A percentile compares a stretch with the other conserved stretches of the same genome.
These are phyloP conservation scores for Geococcyx californianus DNA, from an alignment of 2,113 vertebrate species.

Conservation along the genomic window DNA sequence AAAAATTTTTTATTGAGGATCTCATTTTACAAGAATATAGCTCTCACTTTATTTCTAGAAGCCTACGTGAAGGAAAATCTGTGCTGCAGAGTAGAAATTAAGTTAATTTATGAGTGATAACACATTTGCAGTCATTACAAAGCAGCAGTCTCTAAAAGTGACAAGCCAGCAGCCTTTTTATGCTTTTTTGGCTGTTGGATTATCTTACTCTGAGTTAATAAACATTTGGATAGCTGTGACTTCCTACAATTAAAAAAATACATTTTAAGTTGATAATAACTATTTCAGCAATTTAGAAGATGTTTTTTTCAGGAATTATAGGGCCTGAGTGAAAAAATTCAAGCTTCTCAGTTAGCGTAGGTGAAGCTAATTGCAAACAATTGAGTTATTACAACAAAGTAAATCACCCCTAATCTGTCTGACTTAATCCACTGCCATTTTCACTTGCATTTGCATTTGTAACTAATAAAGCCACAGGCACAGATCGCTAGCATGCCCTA, in stretches of 20 bases:
- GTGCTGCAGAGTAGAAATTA: not conserved
- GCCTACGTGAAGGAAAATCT: not conserved
- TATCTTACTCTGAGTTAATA: not conserved
- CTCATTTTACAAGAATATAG: not conserved
- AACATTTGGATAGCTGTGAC: not conserved
- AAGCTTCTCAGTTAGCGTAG: not conserved
- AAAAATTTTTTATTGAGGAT: not conserved
- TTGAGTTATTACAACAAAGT: not conserved
- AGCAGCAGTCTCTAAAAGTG: not conserved
- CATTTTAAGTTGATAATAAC: not conserved
- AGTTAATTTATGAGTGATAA: not conserved
- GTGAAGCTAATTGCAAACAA: constrained; percentile 6
- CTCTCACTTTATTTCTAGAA: not conserved
- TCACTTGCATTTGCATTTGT: not conserved
- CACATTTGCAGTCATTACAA: not conserved
- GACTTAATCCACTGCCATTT: not conserved
- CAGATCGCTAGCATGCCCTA: not conserved
- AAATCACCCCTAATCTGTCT: not conserved
- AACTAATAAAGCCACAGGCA: not conserved
- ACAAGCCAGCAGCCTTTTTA: not conserved
- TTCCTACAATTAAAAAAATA: not conserved
- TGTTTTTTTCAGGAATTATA: not conserved
- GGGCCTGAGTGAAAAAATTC: not conserved
- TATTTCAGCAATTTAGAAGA: not conserved
- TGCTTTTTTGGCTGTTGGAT: not conserved